Base-by-base conservation (phyloP, 2,888 invertebrate genomes). In the Leptinotarsa juncta region DNA sequence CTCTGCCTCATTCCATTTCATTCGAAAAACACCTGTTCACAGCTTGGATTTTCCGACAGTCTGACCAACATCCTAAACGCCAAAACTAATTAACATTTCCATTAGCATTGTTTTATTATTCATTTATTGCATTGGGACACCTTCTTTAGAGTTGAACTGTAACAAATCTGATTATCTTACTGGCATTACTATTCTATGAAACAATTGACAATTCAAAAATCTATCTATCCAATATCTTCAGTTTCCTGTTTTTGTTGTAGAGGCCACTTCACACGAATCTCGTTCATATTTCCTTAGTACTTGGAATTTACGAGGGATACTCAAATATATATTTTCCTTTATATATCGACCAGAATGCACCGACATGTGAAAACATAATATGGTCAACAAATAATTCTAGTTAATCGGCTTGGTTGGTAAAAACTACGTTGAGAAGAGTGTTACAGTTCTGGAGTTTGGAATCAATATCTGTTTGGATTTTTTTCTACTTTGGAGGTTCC, bases 1-100 rank as follows among this genome's bases (percentile, higher is more conserved):
- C 75, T 80, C 89, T 90, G 18, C 53, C 55, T 67, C 55, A 55
- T 68, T 42, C 53, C 91, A 89, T 90, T 91, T 91, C 91, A 90
- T 92, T 92, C 91, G 90, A 91, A 90, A 92, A 93, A 93, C 94
- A 94, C 94, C 94, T 94, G 94, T 93, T 93, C 91, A 89, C 89
- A 89, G 87, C 88, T 88, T 89, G 89, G 90, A 91, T 92, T 93
- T 93, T 93, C 93, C 91, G 91, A 91, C 90, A 89, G 90, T 89
- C 86, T 84, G 85, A 88, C 90, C 90, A 90, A 90, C 90, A 65
- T 72, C 48, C 66, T 49, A 49, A 66, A 66, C n/a, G 18, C 53
- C 53, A 18, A 53, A 53, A 53, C 18, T 53, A 16, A 53, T 53
- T 53, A 53, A 53, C 15, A 53, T 53, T 53, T 53, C 53, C 53